Base-by-base conservation (phyloP, 2,888 invertebrate genomes). In the Heliconius aoede region DNA sequence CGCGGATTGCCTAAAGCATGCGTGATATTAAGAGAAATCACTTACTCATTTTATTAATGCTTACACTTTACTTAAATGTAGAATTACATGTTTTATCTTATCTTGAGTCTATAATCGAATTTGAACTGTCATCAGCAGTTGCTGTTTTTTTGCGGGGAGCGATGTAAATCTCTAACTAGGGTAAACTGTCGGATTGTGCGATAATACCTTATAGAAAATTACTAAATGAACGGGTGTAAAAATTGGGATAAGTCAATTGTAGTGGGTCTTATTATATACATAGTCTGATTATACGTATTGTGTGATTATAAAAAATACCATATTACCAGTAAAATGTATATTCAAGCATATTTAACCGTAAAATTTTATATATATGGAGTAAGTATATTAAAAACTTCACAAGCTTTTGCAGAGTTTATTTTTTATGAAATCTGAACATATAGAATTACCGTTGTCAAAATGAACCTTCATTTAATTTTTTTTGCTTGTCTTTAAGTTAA, bases 301-400 rank as follows among this genome's bases (percentile, higher is more conserved):
- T 60, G n/a, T n/a, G n/a, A n/a, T n/a, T n/a, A n/a, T 55, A n/a
- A 55, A 3, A n/a, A 24, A 60, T 26, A 60, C 15, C 13, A 24
- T 26, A 60, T 60, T 26, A 65, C 24, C 7, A 36, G 64, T 36
- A 9, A 55, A 55, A 55, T 9, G 8, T 55, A 55, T 21, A 21
- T 55, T n/a, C n/a, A 55, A 9, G 7, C 7, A 26, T 68, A 18
- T 46, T 69, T 30, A 15, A 69, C 55, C 15, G 30, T 15, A 40
- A 46, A 69, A n/a, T 15, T 13, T 69, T 24, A 8, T n/a, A 21
- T n/a, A 21, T 30, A 30, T n/a, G 5, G 8, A 32, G 7, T 24
- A 15, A 32, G 24, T 69, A 69, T 30, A 68, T 68, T 68, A 21
- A 68, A 68, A 30, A 28, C 68, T 51, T 69, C 30, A 69, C 55